Percentiles rank a stretch among this genome's conserved stretches.
Evolutionary conservation across 2,113 vertebrate genomes (phyloP).

Genomic region (Lepidiolamprologus cunningtoni): DNA sequence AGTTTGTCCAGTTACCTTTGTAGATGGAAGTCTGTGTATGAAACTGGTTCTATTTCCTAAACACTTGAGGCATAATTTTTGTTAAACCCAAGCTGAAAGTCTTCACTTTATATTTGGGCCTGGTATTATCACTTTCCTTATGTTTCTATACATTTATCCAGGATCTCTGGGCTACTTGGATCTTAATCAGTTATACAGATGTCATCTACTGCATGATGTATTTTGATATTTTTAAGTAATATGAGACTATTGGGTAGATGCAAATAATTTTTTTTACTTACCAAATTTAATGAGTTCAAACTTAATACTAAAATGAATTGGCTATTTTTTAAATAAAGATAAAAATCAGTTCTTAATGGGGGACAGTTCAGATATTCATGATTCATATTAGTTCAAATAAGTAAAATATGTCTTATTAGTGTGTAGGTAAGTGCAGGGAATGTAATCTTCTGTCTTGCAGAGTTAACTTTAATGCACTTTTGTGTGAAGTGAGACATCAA

Average conservation of each 20-base stretch:
- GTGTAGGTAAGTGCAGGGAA: background rate
- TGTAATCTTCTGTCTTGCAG: background rate
- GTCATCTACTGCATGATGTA: background rate
- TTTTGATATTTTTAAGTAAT: background rate
- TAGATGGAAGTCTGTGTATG: background rate
- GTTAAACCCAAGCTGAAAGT: background rate
- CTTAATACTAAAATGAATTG: background rate
- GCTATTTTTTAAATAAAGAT: background rate
- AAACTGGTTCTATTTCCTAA: background rate
- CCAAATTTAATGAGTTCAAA: background rate
- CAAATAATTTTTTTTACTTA: background rate
- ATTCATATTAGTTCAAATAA: background rate
- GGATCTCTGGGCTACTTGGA: background rate
- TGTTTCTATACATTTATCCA: background rate
- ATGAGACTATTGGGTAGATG: background rate
- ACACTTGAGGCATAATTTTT: background rate
- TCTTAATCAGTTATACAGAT: background rate
- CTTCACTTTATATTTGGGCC: background rate
- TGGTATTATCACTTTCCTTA: background rate
- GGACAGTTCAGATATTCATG: background rate
- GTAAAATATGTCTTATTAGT: background rate
- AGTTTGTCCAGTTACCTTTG: background rate
- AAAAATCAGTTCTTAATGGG: background rate
- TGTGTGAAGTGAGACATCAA: background rate
- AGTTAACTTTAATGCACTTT: background rate